Base-by-base conservation (phyloP, 2,888 invertebrate species). In the Platynereis dumerilii region DNA sequence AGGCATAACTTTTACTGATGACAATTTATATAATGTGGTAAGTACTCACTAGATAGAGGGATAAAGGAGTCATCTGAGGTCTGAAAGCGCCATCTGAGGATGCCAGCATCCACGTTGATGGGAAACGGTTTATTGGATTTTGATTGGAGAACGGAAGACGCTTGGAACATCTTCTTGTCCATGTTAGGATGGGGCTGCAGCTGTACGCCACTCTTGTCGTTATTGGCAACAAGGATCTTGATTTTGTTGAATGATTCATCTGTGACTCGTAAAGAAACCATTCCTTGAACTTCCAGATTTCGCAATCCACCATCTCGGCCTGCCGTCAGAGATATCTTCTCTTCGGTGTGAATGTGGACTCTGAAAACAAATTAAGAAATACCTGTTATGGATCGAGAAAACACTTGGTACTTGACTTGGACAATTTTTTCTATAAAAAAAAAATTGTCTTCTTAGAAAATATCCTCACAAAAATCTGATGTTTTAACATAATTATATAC, bases 131-230 rank as follows among this genome's bases (percentile, higher is more conserved):
- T 93, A 86, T 92, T 89, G 84, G 94, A 92, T 86, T 98, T 98
- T 65, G 98, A 87, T 0, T 92, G 93, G 77, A 99, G 91, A 73
- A 91, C 87, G 15, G 90, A 89, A 64, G 88, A 89, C 17, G 90
- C 86, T 77, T 92, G 90, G 86, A 97, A 97, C 60, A 95, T 86
- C 82, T 97, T 96, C 83, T 98, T 98, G 85, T 99, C 98, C 66
- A 99, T 93, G 86, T 98, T 98, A 0, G 98, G 98, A 87, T 99
- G 98, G 0, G 97, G 97, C 90, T 87, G 96, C 69, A 96, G 82
- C 78, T 95, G 95, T 70, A 94, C 88, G n/a, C 94, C 93, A 12
- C 88, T 87, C 79, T 93, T 92, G 72, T 88, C 88, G 72, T 88
- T 88, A 77, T 92, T 92, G 72, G 91, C 91, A 69, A 98, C 87